These are phyloP conservation scores for Hippocampus comes DNA, from an alignment of 2,113 vertebrate species.

Conservation along the genomic window DNA sequence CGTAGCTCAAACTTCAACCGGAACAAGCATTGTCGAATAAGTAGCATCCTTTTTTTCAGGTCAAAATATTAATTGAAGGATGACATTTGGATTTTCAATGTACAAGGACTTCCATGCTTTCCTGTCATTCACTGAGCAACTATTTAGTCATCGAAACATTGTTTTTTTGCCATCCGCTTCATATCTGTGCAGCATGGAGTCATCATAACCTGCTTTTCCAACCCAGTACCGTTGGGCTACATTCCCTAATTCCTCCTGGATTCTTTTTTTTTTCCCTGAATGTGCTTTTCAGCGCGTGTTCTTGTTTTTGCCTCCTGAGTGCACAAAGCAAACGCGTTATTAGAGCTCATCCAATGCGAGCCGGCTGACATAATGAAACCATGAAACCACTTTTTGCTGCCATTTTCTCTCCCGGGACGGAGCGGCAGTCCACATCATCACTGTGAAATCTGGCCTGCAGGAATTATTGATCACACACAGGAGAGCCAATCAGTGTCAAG, in stretches of 20 bases:
- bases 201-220: background rate
- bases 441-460: conserved; percentile 50
- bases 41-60: too few relatives aligned
- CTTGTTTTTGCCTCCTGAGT: background rate
- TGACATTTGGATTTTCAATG: too few relatives aligned
- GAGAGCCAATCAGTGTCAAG: background rate
- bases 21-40: too few relatives aligned
- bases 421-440: conserved; percentile 61
- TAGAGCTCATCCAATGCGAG: conserved; percentile 52
- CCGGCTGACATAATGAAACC: conserved; percentile 49
- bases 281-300: background rate
- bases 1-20: too few relatives aligned
- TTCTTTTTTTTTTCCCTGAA: background rate
- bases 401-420: conserved; percentile 44
- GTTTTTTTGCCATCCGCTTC: background rate
- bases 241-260: background rate
- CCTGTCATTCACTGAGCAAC: too few relatives aligned
- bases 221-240: background rate
- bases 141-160: too few relatives aligned
- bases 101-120: too few relatives aligned
- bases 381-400: conserved; percentile 57
- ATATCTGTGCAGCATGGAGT: background rate
- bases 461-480: conserved; percentile 57
- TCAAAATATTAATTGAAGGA: too few relatives aligned
- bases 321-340: conserved; percentile 29